Evolutionary conservation across 2,888 invertebrate species (phyloP).

Genomic region (Alsophila aescularia): DNA sequence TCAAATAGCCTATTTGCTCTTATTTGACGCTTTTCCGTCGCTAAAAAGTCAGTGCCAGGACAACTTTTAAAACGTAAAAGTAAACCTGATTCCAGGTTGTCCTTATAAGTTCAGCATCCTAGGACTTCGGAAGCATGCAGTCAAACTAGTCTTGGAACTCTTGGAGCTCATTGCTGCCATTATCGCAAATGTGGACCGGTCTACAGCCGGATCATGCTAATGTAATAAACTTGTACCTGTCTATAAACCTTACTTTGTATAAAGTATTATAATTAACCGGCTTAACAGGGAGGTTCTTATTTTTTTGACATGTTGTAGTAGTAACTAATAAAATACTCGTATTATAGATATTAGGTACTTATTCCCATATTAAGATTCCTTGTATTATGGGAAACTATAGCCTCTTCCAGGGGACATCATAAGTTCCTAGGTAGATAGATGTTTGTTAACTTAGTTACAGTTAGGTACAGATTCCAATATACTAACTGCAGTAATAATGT

Average conservation of each 20-base stretch:
- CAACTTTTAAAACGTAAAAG: conserved; percentile 10
- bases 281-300: no score
- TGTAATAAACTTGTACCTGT: conserved; percentile 13
- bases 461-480: no score
- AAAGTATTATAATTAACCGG: background rate
- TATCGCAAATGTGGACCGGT: conserved; percentile 17
- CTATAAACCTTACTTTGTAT: conserved; percentile 9
- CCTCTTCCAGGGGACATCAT: no score
- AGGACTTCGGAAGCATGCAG: conserved; percentile 11
- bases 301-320: no score
- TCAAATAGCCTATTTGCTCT: no score
- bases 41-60: background rate
- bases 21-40: background rate
- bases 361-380: no score
- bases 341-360: no score
- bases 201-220: conserved; percentile 30
- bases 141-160: conserved; percentile 16
- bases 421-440: no score
- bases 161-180: background rate
- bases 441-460: no score
- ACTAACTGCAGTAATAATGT: no score
- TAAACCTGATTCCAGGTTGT: background rate
- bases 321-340: no score
- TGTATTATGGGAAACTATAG: no score
- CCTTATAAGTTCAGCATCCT: conserved; percentile 15